Evolutionary conservation across 2,888 invertebrate genomes (phyloP).

Genomic region (Sisyra terminalis): DNA sequence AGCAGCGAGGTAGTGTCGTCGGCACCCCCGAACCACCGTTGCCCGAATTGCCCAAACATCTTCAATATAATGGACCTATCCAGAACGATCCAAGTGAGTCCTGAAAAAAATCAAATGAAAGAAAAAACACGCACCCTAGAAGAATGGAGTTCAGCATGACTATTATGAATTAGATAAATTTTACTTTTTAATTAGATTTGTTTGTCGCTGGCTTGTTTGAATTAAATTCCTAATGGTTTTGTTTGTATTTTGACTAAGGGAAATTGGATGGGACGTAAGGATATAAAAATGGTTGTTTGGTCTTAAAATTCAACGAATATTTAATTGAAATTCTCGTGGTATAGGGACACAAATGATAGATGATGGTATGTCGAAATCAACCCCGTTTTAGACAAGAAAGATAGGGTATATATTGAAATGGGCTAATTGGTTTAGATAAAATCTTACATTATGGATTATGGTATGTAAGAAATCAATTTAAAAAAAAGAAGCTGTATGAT

Average conservation of each 20-base stretch:
- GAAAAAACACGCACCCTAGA: not conserved
- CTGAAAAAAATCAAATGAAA: constrained; percentile 4
- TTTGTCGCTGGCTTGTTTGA: not conserved
- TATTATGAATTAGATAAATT: not conserved
- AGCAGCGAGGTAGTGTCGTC: constrained; percentile 43
- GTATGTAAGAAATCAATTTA: too few relatives aligned
- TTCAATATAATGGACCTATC: constrained; percentile 49
- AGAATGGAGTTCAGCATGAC: too few relatives aligned
- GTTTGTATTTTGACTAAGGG: not conserved
- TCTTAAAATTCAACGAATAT: too few relatives aligned
- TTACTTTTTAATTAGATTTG: not conserved
- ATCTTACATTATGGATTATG: too few relatives aligned
- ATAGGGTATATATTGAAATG: too few relatives aligned
- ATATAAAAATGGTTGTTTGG: too few relatives aligned
- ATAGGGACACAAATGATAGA: too few relatives aligned
- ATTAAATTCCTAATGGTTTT: not conserved
- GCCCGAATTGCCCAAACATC: constrained; percentile 26
- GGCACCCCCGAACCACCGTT: constrained; percentile 39
- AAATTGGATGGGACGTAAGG: not conserved
- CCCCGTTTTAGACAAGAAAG: too few relatives aligned
- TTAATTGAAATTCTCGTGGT: too few relatives aligned
- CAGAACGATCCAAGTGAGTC: constrained; percentile 66
- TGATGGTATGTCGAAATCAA: too few relatives aligned
- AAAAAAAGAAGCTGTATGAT: too few relatives aligned
- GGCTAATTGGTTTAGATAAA: too few relatives aligned